phyloP scores from a whole-genome alignment of 2,113 vertebrate species.

The Burhinus bistriatus region DNA sequence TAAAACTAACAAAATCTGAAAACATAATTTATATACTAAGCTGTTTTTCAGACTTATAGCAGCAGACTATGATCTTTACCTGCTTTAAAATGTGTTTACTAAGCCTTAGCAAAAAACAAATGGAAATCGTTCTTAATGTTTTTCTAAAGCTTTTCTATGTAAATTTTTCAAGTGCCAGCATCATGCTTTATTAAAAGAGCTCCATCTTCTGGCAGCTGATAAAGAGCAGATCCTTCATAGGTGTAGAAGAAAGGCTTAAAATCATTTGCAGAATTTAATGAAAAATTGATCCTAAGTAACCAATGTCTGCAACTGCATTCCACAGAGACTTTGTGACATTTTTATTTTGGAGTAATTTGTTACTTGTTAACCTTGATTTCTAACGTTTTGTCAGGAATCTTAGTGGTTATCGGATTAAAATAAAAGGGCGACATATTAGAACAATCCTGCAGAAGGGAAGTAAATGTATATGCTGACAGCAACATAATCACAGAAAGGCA shows the following conservation, averaged over 20 bases:
- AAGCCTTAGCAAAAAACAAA: neutral
- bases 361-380: constrained; percentile 62
- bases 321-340: constrained; percentile 31
- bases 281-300: constrained; percentile 68
- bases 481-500: neutral
- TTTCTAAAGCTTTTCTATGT: neutral
- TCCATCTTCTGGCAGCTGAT: constrained; percentile 74
- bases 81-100: neutral
- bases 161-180: neutral
- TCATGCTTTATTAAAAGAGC: constrained; percentile 65
- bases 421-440: neutral
- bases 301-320: constrained; percentile 43
- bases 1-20: neutral
- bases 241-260: constrained; percentile 21
- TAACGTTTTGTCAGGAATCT: constrained; percentile 21
- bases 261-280: constrained; percentile 68
- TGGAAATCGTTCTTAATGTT: neutral
- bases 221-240: neutral
- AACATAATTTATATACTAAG: neutral
- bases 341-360: constrained; percentile 59
- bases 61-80: neutral
- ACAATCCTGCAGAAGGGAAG: neutral
- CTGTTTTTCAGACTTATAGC: neutral
- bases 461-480: neutral
- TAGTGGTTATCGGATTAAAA: constrained; percentile 45